Base-by-base conservation (phyloP, 2,797 vertebrate species). In the Eurystomus glaucurus region DNA sequence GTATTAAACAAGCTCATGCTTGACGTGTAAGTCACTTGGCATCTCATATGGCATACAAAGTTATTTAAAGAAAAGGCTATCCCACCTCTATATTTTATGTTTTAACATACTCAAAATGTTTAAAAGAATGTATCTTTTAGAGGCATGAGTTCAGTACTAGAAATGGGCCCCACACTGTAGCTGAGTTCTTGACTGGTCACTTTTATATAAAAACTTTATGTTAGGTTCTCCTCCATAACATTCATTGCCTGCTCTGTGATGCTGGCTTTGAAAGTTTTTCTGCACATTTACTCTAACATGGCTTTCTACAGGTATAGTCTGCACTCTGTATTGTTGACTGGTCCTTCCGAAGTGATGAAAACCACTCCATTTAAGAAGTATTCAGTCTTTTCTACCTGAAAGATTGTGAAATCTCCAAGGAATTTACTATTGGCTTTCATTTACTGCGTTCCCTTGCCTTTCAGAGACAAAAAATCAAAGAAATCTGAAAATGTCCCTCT, bases 51-150 rank as follows among this genome's bases (percentile, higher is more conserved):
- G 12, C 4, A 4, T 29, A 62, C 11, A 8, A 17, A 85, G 35
- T 81, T 78, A 52, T 77, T 48, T 5, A 57, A 61, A 85, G 74
- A 28, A 66, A 72, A 11, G 1, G 19, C 2, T 17, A 39, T 17
- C 2, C 1, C 2, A 15, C 15, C 6, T 35, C 13, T 2, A 25
- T 39, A 22, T 0, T 1, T 11, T 52, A 7, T 37, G 9, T 52
- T 85, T 84, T 77, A 62, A 26, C 5, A 7, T 15, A 54, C 35
- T 69, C 21, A 86, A 78, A 65, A 37, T 26, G 9, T 31, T 6
- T 52, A 35, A 28, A 5, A 66, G 8, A n/a, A 28, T 11, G 26
- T 28, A 16, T 33, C 5, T 80, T 64, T 50, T 54, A 17, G 8
- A 68, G 13, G 14, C 12, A 19, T 11, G 5, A 74, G 29, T 88